These are phyloP conservation scores for Diplodus puntazzo DNA, from an alignment of 2,797 vertebrate genomes.

Conservation along the genomic window DNA sequence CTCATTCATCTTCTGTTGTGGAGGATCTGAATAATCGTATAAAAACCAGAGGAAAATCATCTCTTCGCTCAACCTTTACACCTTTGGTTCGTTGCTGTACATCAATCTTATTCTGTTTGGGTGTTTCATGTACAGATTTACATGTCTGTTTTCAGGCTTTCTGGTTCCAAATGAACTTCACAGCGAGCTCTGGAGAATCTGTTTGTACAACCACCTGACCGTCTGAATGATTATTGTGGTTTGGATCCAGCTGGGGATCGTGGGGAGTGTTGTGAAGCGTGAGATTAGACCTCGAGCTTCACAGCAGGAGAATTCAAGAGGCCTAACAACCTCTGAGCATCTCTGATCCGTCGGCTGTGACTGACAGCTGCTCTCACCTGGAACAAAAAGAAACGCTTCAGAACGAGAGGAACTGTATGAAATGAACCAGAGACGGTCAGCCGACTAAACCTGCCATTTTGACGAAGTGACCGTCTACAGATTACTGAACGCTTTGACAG, in stretches of 20 bases:
- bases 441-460: not conserved
- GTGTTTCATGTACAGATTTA: not conserved
- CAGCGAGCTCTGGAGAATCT: not conserved
- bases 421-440: conserved; percentile 13
- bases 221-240: conserved; percentile 4
- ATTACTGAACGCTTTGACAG: conserved; percentile 2
- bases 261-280: conserved; percentile 48
- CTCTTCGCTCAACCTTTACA: not conserved
- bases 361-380: conserved; percentile 50
- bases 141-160: not conserved
- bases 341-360: conserved; percentile 39
- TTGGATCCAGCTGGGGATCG: conserved; percentile 25
- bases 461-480: not conserved
- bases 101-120: not conserved
- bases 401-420: conserved; percentile 12
- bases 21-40: no score
- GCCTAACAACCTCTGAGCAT: conserved; percentile 39
- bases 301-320: conserved; percentile 30
- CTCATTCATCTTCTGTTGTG: no score
- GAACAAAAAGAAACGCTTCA: conserved; percentile 33
- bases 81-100: no score
- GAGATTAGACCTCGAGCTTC: conserved; percentile 56
- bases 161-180: not conserved
- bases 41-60: no score
- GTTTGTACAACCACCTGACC: not conserved